Conservation (phyloP, 2,113 vertebrate species). For the Bujurquina vittata region DNA sequence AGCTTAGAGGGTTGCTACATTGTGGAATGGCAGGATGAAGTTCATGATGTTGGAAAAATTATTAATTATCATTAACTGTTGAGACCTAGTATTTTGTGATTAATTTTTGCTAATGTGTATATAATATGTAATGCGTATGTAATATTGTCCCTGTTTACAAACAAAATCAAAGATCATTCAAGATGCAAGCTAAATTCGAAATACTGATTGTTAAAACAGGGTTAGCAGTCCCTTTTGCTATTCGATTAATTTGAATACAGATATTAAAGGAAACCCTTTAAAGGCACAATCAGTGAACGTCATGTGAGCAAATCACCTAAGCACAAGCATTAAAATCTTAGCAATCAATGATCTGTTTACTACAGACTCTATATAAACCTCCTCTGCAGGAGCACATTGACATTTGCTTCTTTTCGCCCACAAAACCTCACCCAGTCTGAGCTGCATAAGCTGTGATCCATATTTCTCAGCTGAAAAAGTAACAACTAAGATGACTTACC, state of each 20-base stretch:
- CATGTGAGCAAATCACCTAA: not conserved
- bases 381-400: not conserved
- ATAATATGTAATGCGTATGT: too few relatives aligned
- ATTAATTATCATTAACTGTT: not conserved
- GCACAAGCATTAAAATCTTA: not conserved
- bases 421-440: not conserved
- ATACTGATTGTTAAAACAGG: not conserved
- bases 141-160: not conserved
- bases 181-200: not conserved
- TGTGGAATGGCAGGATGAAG: not conserved
- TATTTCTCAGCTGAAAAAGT: slow-evolving; percentile 25
- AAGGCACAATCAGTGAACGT: not conserved
- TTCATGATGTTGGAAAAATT: not conserved
- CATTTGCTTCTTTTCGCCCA: not conserved
- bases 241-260: not conserved
- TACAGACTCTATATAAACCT: not conserved
- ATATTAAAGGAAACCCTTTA: not conserved
- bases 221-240: not conserved
- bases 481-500: slow-evolving; percentile 18
- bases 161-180: not conserved
- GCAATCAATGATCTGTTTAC: not conserved
- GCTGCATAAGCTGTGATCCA: slow-evolving; percentile 27
- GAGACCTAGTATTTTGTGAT: not conserved
- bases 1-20: not conserved
- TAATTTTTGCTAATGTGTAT: not conserved